Evolutionary conservation across 2,113 vertebrate species (phyloP), one percentile per base, ranked within the genome.

Genomic region (Cheirogaleus medius): DNA sequence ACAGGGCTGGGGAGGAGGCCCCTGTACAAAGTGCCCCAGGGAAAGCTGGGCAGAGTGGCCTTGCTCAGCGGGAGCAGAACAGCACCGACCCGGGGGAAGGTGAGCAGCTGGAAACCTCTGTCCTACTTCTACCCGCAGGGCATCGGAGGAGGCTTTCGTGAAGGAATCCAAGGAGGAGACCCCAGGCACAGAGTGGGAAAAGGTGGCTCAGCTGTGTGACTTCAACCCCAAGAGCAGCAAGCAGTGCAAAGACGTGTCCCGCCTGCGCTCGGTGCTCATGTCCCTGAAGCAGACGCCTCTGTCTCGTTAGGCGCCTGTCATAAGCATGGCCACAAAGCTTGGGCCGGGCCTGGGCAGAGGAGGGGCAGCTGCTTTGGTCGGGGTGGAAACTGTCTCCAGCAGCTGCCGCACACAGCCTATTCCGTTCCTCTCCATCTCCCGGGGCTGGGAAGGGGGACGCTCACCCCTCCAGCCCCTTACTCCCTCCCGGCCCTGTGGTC

Each of bases 151-250:
- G 98, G 99, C 99, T 86, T 99, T 99, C 83, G 98, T 99, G 97
- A 99, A 99, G 90, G 99, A 99, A 97, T 99, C 98, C 64, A 99
- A 99, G 85, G 99, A 99, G 91, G 99, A 99, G 87, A 98, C 98
- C 15, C 99, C 99, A 0, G 99, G 99, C 92, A 98, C 99, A 0
- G 99, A 99, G 97, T 99, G 99, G 99, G 99, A 99, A 97, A 99
- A 99, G 96, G 99, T 99, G 91, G 99, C 99, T 42, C 99, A 99
- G 60, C 99, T 99, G 81, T 99, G 99, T 60, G 99, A 99, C 98
- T 99, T 99, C 99, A 99, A 99, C 88, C 99, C 99, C 87, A 99
- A 99, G 99, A 99, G 99, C 99, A 99, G 99, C 99, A 99, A 99
- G 98, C 99, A 99, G 97, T 99, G 99, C 80, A 99, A 99, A 99